phyloP scores from a whole-genome alignment of 2,113 vertebrate species.

The Dromiciops gliroides region DNA sequence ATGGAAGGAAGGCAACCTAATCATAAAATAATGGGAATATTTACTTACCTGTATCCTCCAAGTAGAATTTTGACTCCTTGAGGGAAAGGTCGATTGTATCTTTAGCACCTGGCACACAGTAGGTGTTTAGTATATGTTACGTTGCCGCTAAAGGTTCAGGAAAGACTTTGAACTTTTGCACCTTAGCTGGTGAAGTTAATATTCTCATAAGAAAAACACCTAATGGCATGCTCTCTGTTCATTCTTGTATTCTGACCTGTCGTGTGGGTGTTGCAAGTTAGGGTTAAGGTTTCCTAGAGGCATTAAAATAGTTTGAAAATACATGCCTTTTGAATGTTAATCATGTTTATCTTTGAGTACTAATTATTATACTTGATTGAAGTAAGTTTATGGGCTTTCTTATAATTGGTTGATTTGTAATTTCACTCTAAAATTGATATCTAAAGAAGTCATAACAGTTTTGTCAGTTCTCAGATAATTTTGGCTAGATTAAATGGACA shows the following conservation, averaged over 20 bases:
- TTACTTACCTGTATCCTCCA: too few relatives aligned
- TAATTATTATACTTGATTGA: conserved; percentile 18
- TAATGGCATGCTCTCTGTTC: neutral
- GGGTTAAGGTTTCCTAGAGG: neutral
- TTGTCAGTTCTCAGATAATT: conserved; percentile 5
- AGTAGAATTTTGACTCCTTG: too few relatives aligned
- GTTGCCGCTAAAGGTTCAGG: conserved; percentile 6
- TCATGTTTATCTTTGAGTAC: conserved; percentile 6
- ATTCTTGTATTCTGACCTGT: neutral
- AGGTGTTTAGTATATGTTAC: too few relatives aligned
- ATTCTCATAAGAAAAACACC: neutral
- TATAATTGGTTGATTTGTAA: conserved; percentile 28
- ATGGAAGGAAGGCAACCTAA: neutral
- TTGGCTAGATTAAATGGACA: conserved; percentile 29
- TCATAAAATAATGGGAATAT: neutral
- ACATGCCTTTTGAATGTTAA: conserved; percentile 33
- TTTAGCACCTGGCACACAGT: neutral
- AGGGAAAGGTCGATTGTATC: neutral
- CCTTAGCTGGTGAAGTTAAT: neutral
- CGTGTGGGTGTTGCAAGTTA: neutral
- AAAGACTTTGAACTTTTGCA: conserved; percentile 63
- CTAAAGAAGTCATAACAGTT: conserved; percentile 27
- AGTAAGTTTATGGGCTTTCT: conserved; percentile 9
- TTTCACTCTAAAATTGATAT: conserved; percentile 42
- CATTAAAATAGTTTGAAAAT: conserved; percentile 19